Base-by-base conservation (phyloP, 2,888 invertebrate genomes). In the Polydrusus cervinus region DNA sequence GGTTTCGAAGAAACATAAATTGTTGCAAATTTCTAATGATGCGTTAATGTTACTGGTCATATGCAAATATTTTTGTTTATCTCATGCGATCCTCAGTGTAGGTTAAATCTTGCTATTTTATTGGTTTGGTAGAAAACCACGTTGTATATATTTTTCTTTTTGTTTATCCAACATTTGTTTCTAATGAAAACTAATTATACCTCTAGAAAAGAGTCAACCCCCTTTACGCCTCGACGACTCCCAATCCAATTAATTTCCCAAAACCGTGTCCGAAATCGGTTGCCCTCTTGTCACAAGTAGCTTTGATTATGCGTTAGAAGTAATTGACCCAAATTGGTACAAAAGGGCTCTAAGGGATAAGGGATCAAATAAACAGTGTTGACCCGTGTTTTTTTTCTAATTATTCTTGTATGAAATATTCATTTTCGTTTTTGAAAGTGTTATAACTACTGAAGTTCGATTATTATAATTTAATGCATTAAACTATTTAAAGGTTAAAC, bases 301-400 rank as follows among this genome's bases (percentile, higher is more conserved):
- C 65, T 64, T 72, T 72, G 45, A 72, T 72, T 66, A 65, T 43
- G 53, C 65, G 40, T 55, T 71, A 43, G 30, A 64, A 71, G 55
- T 71, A 71, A 71, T 72, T 72, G 57, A 57, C 66, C 66, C 7
- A 72, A 72, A 72, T 66, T 65, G 57, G 40, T 38, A 49, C 60
- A 38, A 66, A 65, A 60, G 43, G 30, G 30, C 49, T 30, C 49
- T 16, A 3, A 64, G 49, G 57, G 64, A 47, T 34, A n/a, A 62
- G 20, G 14, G 20, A 47, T 30, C 34, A 16, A 34, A 14, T 10
- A 14, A 14, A 0, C 64, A 64, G 45, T n/a, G 30, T 30, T 49
- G 64, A 25, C 64, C 49, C 64, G 57, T n/a, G n/a, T 16, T 60
- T 20, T 16, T 16, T 13, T 43, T 16, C 5, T 47, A 13, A 9